phyloP scores from a whole-genome alignment of 2,797 vertebrate genomes.

The Scleropages formosus region DNA sequence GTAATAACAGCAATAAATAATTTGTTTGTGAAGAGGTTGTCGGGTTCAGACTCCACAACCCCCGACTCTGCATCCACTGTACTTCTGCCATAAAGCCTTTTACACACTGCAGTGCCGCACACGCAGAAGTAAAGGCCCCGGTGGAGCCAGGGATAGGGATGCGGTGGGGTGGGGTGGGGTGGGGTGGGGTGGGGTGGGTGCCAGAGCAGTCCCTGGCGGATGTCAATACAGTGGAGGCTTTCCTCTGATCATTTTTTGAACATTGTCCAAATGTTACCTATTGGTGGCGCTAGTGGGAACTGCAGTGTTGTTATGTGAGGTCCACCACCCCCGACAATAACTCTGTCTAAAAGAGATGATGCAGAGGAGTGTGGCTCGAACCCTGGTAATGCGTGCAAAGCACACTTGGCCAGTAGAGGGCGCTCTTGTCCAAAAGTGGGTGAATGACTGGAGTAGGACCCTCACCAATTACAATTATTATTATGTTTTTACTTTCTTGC shows the following conservation, averaged over 20 bases:
- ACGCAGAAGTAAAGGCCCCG: neutral
- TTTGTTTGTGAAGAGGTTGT: no score
- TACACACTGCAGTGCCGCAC: constrained; percentile 10
- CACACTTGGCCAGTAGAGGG: neutral
- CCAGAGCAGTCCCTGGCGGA: neutral
- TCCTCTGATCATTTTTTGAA: no score
- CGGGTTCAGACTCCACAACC: no score
- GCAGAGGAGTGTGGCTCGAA: neutral
- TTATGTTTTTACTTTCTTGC: no score
- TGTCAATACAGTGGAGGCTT: neutral
- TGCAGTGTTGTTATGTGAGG: no score
- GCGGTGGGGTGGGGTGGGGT: no score
- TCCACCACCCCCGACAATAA: no score
- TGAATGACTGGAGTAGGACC: no score
- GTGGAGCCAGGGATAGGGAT: neutral
- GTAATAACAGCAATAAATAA: no score
- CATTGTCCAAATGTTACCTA: neutral
- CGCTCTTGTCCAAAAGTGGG: neutral
- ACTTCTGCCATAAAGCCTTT: no score
- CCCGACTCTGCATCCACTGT: neutral
- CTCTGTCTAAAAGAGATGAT: neutral
- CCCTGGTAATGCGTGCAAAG: neutral
- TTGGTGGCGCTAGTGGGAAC: no score
- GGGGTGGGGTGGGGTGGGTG: neutral
- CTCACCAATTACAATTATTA: no score